Conservation (phyloP, 2,113 vertebrate genomes). For the Macquaria australasica region DNA sequence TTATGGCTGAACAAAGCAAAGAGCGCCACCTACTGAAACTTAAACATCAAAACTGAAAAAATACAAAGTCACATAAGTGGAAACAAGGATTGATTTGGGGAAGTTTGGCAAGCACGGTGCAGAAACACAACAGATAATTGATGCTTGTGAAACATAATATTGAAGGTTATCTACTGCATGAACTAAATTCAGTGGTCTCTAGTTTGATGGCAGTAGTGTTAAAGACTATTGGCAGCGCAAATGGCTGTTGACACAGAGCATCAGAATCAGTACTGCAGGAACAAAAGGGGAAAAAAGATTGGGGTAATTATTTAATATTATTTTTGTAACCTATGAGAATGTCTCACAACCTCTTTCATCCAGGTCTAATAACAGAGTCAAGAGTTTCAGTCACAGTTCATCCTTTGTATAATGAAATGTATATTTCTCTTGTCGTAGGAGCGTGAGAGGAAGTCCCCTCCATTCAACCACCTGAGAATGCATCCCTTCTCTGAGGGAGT, state of each 20-base stretch:
- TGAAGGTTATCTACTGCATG: not conserved
- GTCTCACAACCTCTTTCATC: not conserved
- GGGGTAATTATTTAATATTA: too few species aligned
- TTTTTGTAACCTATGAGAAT: not conserved
- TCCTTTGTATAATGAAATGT: not conserved
- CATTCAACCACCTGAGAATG: slow-evolving; percentile 96
- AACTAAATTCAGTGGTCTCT: too few species aligned
- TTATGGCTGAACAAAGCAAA: slow-evolving; percentile 1
- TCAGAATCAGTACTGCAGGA: not conserved
- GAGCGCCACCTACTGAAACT: not conserved
- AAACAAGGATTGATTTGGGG: not conserved
- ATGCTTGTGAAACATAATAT: not conserved
- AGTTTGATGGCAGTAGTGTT: not conserved
- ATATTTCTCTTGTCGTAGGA: slow-evolving; percentile 84
- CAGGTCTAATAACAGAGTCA: not conserved
- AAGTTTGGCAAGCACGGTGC: not conserved
- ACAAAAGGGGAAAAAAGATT: too few species aligned
- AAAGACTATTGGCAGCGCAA: not conserved
- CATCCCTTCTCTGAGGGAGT: slow-evolving; percentile 98
- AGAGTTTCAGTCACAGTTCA: not conserved
- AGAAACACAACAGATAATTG: not conserved
- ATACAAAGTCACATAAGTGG: too few species aligned
- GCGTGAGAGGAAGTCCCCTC: slow-evolving; percentile 95
- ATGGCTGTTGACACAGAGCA: not conserved
- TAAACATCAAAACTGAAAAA: not conserved